Percentiles rank a stretch among this genome's conserved stretches.
These are phyloP conservation scores for Papilio xuthus DNA, from an alignment of 1,140 invertebrate species.

Conservation along the genomic window DNA sequence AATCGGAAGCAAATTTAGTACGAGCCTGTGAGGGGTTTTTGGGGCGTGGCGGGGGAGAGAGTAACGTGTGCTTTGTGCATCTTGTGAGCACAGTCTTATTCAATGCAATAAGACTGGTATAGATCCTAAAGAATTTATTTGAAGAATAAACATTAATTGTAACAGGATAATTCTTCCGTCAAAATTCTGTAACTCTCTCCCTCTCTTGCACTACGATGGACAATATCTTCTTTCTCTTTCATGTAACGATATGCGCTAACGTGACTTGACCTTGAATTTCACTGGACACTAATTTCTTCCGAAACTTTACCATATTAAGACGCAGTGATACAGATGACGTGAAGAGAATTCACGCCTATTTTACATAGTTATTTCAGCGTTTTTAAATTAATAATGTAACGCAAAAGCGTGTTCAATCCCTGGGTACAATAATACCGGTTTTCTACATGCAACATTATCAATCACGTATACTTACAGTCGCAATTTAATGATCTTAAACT, in stretches of 20 bases:
- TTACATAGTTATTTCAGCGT: not conserved
- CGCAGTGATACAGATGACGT: no score
- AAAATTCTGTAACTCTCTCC: no score
- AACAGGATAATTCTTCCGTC: no score
- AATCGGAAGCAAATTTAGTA: conserved; percentile 35
- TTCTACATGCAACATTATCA: conserved; percentile 54
- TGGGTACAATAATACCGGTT: conserved; percentile 32
- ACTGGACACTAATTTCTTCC: no score
- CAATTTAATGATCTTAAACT: conserved; percentile 77
- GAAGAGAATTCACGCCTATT: no score
- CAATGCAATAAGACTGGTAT: not conserved
- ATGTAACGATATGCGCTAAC: no score
- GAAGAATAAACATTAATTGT: no score
- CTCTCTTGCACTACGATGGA: no score
- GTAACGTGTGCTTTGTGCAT: not conserved
- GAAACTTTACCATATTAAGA: no score
- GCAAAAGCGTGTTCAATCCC: not conserved
- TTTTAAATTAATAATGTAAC: not conserved
- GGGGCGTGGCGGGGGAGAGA: not conserved
- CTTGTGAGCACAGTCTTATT: not conserved
- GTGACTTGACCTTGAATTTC: no score
- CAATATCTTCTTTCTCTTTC: no score
- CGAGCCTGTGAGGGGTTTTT: not conserved
- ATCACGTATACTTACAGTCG: conserved; percentile 67
- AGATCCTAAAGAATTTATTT: no score